Conservation (phyloP, 1,140 invertebrate genomes). For the Cardiocondyla obscurior region DNA sequence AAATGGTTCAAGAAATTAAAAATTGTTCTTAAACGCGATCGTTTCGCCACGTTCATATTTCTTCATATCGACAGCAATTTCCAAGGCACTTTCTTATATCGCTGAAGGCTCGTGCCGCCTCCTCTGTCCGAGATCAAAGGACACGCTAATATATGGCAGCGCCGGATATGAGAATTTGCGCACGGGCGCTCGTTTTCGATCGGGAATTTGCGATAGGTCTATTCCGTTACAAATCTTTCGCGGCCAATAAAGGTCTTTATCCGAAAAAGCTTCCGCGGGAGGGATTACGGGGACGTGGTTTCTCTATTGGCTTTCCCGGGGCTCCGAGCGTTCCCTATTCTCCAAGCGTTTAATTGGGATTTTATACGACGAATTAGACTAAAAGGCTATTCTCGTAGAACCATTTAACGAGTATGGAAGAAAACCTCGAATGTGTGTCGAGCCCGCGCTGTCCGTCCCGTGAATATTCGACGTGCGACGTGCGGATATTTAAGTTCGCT, state of each 20-base stretch:
- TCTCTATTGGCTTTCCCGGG: conserved; percentile 63
- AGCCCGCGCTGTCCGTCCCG: background rate
- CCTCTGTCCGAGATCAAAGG: conserved; percentile 41
- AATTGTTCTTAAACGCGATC: background rate
- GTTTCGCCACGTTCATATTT: conserved; percentile 17
- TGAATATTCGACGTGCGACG: background rate
- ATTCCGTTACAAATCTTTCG: conserved; percentile 69
- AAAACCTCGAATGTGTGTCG: conserved; percentile 30
- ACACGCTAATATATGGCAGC: conserved; percentile 22
- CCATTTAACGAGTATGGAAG: conserved; percentile 48
- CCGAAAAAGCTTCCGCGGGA: conserved; percentile 53
- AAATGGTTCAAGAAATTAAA: conserved; percentile 10
- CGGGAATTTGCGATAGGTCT: conserved; percentile 27
- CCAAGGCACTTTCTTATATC: conserved; percentile 14
- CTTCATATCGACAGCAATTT: conserved; percentile 32
- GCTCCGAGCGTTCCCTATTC: background rate
- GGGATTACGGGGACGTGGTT: conserved; percentile 69
- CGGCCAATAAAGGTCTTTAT: conserved; percentile 66
- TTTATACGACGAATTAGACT: conserved; percentile 76
- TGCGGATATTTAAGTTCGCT: conserved; percentile 38
- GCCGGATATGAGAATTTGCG: conserved; percentile 53
- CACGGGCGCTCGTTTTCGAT: background rate
- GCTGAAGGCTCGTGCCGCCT: background rate
- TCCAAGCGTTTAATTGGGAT: conserved; percentile 71
- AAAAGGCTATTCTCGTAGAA: conserved; percentile 70